Evolutionary conservation across 2,797 vertebrate genomes (phyloP).

Genomic region (Hybognathus amarus): DNA sequence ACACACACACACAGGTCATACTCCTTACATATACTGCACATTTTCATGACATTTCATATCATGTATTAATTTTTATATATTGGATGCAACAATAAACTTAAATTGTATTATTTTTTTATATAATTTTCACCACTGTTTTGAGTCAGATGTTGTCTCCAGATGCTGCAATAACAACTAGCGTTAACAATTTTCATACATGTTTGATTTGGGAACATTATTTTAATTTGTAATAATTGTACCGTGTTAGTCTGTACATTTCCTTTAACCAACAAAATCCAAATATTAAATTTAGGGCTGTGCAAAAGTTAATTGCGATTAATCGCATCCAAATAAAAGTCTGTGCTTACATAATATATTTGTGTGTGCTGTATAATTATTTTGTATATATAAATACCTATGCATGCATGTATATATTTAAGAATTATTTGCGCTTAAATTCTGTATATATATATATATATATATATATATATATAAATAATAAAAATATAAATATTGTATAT

Average conservation of each 20-base stretch:
- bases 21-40: not conserved
- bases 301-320: no score
- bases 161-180: not conserved
- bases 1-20: conserved; percentile 28
- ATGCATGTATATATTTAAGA: no score
- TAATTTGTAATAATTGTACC: not conserved
- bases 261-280: not conserved
- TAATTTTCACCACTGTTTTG: not conserved
- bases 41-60: not conserved
- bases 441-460: no score
- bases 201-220: not conserved
- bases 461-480: no score
- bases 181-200: not conserved
- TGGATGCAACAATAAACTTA: not conserved
- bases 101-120: not conserved
- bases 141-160: not conserved
- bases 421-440: no score
- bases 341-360: no score
- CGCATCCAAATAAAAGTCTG: no score
- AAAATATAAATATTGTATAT: no score
- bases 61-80: not conserved
- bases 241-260: not conserved
- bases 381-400: no score
- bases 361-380: no score
- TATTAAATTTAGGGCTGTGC: no score